Percentiles rank a stretch among this genome's conserved stretches.
These are phyloP conservation scores for Hyles euphorbiae DNA, from an alignment of 1,140 invertebrate species.

Conservation along the genomic window DNA sequence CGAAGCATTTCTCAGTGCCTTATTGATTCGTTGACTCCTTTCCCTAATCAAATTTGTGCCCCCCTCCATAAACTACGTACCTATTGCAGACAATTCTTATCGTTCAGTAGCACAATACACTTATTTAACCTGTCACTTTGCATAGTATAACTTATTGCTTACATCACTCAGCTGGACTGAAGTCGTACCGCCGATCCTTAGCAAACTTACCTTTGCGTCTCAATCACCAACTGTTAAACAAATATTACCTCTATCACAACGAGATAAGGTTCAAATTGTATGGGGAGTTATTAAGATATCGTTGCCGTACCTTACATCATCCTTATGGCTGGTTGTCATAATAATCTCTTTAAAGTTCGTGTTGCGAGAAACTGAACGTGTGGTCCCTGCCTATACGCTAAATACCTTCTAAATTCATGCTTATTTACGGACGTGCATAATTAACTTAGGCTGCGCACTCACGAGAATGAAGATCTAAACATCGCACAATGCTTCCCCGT, in stretches of 20 bases:
- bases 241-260: conserved; percentile 13
- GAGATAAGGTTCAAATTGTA: not conserved
- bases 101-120: conserved; percentile 34
- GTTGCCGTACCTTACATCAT: conserved; percentile 15
- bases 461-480: not conserved
- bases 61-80: too few species aligned
- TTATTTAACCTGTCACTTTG: conserved; percentile 34
- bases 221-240: not conserved
- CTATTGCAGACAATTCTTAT: not conserved
- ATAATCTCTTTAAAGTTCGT: conserved; percentile 20
- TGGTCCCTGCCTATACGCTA: conserved; percentile 1
- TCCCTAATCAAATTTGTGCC: too few species aligned
- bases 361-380: conserved; percentile 17
- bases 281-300: not conserved
- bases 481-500: not conserved
- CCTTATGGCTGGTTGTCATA: conserved; percentile 24
- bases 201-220: conserved; percentile 14
- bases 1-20: too few species aligned
- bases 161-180: conserved; percentile 30
- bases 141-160: conserved; percentile 33
- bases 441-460: not conserved
- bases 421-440: too few species aligned
- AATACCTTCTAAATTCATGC: too few species aligned
- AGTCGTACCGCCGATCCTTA: conserved; percentile 10
- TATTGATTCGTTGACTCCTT: too few species aligned